Base-by-base conservation (phyloP, 2,888 invertebrate species). In the Lamproptera curius region DNA sequence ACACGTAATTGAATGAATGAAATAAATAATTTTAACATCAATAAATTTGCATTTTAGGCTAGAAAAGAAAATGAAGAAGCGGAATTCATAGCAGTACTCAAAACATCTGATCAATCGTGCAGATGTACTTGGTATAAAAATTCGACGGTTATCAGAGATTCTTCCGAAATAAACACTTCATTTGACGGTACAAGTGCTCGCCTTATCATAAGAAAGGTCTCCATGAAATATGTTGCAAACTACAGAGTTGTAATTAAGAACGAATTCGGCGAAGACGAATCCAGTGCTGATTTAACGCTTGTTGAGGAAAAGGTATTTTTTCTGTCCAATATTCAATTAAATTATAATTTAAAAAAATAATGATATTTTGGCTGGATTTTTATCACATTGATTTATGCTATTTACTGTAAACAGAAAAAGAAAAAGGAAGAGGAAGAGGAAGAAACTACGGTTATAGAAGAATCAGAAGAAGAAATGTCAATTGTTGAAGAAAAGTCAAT, bases 201-300 rank as follows among this genome's bases (percentile, higher is more conserved):
- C 53, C 83, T 98, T 8, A 92, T 92, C 52, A 94, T 98, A 57
- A 92, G 91, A 56, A 91, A 90, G 63, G 93, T 94, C 36, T 91
- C 93, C 44, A 90, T 90, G n/a, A 94, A 94, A 66, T 92, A 93
- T 70, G 89, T 92, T 2, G 96, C 96, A 34, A 92, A 91, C 41
- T 97, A 97, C 79, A 93, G 92, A 67, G 92, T 97, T 35, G 92
- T 96, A 16, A 94, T 98, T 44, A 93, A 92, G 67, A 99, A 98
- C 74, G 96, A 97, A 73, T 93, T 92, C 62, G 99, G 99, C 41
- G 93, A 94, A 71, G 97, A 96, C 61, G 95, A 96, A 68, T 94
- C 95, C 1, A 91, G 92, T 36, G 95, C 97, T 38, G 93, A 95
- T 65, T 89, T 99, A 49, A 94, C 94, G 15, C 93, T 99, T 9